Evolutionary conservation across 64 coral and sea anemone genomes (phyloP).

Genomic region (Pocillopora verrucosa): DNA sequence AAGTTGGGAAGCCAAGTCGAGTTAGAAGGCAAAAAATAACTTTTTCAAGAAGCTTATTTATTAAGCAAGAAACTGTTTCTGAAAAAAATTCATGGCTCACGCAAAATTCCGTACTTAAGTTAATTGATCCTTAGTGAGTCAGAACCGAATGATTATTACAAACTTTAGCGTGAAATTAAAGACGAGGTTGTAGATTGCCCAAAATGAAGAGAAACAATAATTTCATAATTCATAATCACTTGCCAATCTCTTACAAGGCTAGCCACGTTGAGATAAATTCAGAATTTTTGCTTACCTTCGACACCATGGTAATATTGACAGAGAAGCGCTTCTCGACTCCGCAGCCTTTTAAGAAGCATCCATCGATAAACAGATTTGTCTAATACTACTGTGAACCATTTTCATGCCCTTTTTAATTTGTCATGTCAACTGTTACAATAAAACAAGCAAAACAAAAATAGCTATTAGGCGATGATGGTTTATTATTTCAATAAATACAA

Average conservation of each 20-base stretch:
- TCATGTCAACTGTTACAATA: too few species aligned
- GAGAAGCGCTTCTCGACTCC: too few species aligned
- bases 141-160: not conserved
- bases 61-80: not conserved
- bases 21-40: not conserved
- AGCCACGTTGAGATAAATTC: too few species aligned
- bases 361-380: not conserved
- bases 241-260: too few species aligned
- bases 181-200: too few species aligned
- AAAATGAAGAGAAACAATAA: too few species aligned
- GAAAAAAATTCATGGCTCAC: not conserved
- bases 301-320: too few species aligned
- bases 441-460: not conserved
- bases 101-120: not conserved
- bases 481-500: constrained; percentile 30
- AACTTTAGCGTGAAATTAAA: not conserved
- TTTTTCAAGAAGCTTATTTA: not conserved
- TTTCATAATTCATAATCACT: too few species aligned
- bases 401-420: not conserved
- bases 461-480: not conserved
- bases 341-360: too few species aligned
- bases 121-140: not conserved
- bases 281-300: too few species aligned
- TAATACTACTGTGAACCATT: not conserved
- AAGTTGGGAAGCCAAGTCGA: too few species aligned